phyloP scores from a whole-genome alignment of 1,140 invertebrate genomes.

The Diachasma alloeum region DNA sequence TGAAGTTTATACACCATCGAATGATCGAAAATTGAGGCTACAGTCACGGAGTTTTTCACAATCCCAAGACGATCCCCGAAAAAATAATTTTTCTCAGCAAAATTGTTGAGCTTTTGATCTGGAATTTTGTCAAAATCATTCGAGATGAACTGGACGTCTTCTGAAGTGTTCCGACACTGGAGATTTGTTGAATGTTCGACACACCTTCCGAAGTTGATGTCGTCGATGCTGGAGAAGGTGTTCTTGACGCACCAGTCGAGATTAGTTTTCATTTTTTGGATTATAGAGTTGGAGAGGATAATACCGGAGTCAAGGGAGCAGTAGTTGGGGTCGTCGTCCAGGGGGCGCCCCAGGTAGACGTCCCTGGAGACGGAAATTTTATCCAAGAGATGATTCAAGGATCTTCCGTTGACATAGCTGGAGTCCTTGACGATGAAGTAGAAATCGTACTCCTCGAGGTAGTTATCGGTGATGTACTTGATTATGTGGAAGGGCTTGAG shows the following conservation, averaged over 20 bases:
- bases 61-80: conserved; percentile 46
- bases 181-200: conserved; percentile 75
- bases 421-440: conserved; percentile 87
- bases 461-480: conserved; percentile 90
- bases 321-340: conserved; percentile 62
- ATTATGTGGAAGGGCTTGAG: conserved; percentile 84
- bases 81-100: conserved; percentile 42
- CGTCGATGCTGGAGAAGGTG: conserved; percentile 78
- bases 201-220: conserved; percentile 85
- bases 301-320: conserved; percentile 79
- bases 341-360: conserved; percentile 76
- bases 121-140: background rate
- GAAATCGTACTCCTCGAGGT: conserved; percentile 88
- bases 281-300: conserved; percentile 78
- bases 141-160: conserved; percentile 48
- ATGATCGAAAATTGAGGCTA: conserved; percentile 73
- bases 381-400: conserved; percentile 73
- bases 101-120: conserved; percentile 23
- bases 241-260: conserved; percentile 88
- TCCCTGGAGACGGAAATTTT: conserved; percentile 84
- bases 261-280: conserved; percentile 75
- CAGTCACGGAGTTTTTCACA: conserved; percentile 69
- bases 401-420: conserved; percentile 80
- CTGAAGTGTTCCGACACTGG: conserved; percentile 66
- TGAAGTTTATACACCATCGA: conserved; percentile 76